These are phyloP conservation scores for Ptychoptera albimana DNA, from an alignment of 2,888 invertebrate species.

Conservation along the genomic window DNA sequence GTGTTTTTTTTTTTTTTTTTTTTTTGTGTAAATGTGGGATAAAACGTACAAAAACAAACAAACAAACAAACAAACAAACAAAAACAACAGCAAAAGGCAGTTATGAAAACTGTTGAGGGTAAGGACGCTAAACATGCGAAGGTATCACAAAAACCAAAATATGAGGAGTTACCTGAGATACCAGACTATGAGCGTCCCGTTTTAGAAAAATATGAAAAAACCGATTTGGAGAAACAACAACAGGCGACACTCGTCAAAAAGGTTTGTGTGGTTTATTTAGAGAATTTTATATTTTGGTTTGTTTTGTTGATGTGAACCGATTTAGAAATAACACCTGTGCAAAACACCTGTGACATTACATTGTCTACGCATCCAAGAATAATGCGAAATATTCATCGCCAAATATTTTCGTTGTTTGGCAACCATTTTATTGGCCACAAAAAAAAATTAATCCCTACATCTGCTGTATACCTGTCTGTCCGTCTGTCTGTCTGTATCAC, in stretches of 20 bases:
- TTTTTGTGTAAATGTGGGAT: not conserved
- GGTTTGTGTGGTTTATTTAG: no score
- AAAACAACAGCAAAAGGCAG: conserved; percentile 15
- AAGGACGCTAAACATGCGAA: conserved; percentile 21
- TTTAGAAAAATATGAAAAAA: conserved; percentile 45
- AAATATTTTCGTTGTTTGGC: no score
- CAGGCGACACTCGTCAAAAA: conserved; percentile 11
- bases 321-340: no score
- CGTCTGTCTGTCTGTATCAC: no score
- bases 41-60: not conserved
- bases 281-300: no score
- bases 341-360: no score
- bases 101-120: conserved; percentile 19
- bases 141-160: conserved; percentile 26
- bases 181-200: conserved; percentile 55
- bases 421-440: no score
- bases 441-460: no score
- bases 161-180: conserved; percentile 37
- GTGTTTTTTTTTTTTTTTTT: not conserved
- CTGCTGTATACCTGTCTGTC: no score
- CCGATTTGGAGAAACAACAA: conserved; percentile 30
- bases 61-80: conserved; percentile 11
- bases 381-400: no score
- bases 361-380: no score
- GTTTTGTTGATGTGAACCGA: no score